These are phyloP conservation scores for Emberiza fucata DNA, from an alignment of 2,113 vertebrate genomes.

Conservation along the genomic window DNA sequence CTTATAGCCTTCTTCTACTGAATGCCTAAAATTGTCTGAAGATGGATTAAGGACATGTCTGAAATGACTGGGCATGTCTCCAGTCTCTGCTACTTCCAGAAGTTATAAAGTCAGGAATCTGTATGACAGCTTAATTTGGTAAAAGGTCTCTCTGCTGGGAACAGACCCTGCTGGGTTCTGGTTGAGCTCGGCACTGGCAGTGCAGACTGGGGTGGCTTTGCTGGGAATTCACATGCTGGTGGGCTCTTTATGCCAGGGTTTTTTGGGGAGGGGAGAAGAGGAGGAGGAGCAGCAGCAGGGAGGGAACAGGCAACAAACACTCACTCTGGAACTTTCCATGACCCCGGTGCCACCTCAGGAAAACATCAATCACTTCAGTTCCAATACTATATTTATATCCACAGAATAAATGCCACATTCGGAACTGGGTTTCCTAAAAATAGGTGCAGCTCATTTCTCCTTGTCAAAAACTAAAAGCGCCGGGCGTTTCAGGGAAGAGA, in stretches of 20 bases:
- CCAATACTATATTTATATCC: background rate
- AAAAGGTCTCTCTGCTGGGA: background rate
- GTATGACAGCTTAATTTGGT: background rate
- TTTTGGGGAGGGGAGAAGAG: background rate
- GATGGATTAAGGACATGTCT: slow-evolving; percentile 1
- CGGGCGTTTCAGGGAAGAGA: background rate
- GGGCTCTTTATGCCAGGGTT: background rate
- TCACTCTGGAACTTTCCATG: slow-evolving; percentile 37
- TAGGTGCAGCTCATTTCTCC: background rate
- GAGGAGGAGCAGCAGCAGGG: background rate
- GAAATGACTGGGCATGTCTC: slow-evolving; percentile 29
- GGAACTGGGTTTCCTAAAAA: background rate
- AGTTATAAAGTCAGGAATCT: background rate
- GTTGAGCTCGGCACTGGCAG: background rate
- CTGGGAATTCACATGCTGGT: background rate
- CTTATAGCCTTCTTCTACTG: slow-evolving; percentile 50
- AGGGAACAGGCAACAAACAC: background rate
- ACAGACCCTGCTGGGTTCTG: background rate
- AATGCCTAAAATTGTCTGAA: slow-evolving; percentile 37
- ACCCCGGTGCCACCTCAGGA: background rate
- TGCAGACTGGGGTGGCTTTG: background rate
- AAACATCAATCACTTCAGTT: background rate
- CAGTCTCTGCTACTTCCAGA: background rate
- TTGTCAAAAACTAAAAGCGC: background rate
- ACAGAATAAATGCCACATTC: background rate